phyloP scores from a whole-genome alignment of 2,113 vertebrate species.

The Dipodomys spectabilis region DNA sequence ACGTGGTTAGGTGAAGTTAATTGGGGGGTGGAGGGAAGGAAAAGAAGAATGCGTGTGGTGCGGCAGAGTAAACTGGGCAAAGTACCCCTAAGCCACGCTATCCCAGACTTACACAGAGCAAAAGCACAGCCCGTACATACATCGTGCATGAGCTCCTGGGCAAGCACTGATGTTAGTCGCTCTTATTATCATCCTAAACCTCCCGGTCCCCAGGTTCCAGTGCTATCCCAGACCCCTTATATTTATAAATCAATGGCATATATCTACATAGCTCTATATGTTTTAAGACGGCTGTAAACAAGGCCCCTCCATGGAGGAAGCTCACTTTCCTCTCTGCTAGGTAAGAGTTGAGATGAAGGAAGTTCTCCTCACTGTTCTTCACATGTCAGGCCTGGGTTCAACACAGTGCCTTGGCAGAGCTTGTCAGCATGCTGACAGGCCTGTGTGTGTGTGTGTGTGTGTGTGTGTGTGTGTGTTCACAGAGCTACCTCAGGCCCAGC shows the following conservation, averaged over 20 bases:
- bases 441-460: not conserved
- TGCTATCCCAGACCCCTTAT: not conserved
- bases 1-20: not conserved
- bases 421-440: not conserved
- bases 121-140: not conserved
- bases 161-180: slow-evolving; percentile 19
- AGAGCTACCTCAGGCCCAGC: not conserved
- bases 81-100: not conserved
- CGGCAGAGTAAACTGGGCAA: not conserved
- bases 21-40: not conserved
- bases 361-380: not conserved
- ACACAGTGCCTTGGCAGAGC: not conserved
- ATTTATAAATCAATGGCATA: not conserved
- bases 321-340: not conserved
- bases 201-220: slow-evolving; percentile 13
- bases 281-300: not conserved
- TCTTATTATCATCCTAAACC: not conserved
- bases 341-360: not conserved
- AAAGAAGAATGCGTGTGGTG: not conserved
- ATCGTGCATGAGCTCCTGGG: not conserved
- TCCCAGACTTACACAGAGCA: not conserved
- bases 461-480: too few species aligned
- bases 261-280: not conserved
- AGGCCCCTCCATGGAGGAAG: not conserved
- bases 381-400: not conserved